Percentiles rank a stretch among this genome's conserved stretches.
phyloP scores from a whole-genome alignment of 2,797 vertebrate species.

The Scolopax bukidnonensis region DNA sequence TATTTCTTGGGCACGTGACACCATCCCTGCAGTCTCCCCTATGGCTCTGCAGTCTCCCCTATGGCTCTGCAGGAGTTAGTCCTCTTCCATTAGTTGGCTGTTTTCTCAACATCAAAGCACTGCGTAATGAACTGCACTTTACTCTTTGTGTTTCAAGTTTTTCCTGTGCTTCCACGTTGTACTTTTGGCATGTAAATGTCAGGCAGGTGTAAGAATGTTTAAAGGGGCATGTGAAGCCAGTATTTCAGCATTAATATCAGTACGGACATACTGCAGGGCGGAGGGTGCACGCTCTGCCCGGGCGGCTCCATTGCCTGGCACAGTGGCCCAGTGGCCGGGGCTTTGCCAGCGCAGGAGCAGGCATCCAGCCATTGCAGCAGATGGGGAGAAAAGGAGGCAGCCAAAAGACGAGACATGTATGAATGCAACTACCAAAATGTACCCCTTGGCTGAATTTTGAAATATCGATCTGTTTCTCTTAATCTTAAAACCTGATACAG shows the following conservation, averaged over 20 bases:
- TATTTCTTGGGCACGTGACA: fast-evolving
- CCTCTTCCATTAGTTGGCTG: not conserved
- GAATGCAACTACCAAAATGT: not conserved
- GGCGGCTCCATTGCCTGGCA: not conserved
- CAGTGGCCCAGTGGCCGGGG: not conserved
- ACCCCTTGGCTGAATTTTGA: conserved; percentile 11
- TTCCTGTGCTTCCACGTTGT: conserved; percentile 21
- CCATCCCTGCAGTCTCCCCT: no score
- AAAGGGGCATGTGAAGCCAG: not conserved
- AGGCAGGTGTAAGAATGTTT: conserved; percentile 44
- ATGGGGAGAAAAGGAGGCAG: conserved; percentile 56
- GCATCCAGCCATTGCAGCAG: conserved; percentile 67
- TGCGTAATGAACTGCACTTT: conserved; percentile 7
- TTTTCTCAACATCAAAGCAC: conserved; percentile 21
- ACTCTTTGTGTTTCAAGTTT: conserved; percentile 32
- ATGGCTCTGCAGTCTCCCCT: not conserved
- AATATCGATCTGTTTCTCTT: conserved; percentile 20
- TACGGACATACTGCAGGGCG: conserved; percentile 2
- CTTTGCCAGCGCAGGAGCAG: conserved; percentile 31
- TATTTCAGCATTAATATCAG: conserved; percentile 2
- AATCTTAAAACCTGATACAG: not conserved
- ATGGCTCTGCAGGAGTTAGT: not conserved
- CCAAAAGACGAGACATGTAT: conserved; percentile 53
- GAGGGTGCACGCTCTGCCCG: not conserved
- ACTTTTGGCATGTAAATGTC: conserved; percentile 42